Evolutionary conservation across 2,888 invertebrate genomes (phyloP).

Genomic region (Tanypteryx hageni): DNA sequence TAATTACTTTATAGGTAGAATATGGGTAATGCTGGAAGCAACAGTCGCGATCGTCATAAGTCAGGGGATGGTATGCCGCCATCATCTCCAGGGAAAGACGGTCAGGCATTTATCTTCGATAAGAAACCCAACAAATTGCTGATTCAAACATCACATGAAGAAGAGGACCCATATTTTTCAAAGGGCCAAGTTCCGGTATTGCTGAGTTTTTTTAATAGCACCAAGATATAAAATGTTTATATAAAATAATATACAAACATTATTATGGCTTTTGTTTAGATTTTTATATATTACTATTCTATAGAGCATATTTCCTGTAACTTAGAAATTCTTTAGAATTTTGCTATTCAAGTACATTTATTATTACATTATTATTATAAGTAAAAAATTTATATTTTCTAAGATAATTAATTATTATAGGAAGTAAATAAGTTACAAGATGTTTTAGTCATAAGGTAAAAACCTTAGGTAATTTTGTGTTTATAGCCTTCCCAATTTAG

Average conservation of each 20-base stretch:
- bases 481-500: too few relatives aligned
- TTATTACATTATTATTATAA: too few relatives aligned
- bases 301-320: too few relatives aligned
- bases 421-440: too few relatives aligned
- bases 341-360: too few relatives aligned
- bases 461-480: too few relatives aligned
- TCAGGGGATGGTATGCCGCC: constrained; percentile 79
- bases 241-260: background rate
- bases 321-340: too few relatives aligned
- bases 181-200: constrained; percentile 64
- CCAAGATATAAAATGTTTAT: background rate
- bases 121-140: constrained; percentile 82
- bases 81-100: constrained; percentile 81
- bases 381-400: too few relatives aligned
- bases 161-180: constrained; percentile 71
- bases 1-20: constrained; percentile 57
- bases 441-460: too few relatives aligned
- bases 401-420: too few relatives aligned
- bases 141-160: constrained; percentile 72
- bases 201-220: background rate
- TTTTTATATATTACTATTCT: too few relatives aligned
- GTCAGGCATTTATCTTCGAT: constrained; percentile 90
- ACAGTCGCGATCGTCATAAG: constrained; percentile 86
- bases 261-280: too few relatives aligned
- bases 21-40: constrained; percentile 90